Evolutionary conservation across 2,113 vertebrate genomes (phyloP).

Genomic region (Pseudorectes ferrugineus): DNA sequence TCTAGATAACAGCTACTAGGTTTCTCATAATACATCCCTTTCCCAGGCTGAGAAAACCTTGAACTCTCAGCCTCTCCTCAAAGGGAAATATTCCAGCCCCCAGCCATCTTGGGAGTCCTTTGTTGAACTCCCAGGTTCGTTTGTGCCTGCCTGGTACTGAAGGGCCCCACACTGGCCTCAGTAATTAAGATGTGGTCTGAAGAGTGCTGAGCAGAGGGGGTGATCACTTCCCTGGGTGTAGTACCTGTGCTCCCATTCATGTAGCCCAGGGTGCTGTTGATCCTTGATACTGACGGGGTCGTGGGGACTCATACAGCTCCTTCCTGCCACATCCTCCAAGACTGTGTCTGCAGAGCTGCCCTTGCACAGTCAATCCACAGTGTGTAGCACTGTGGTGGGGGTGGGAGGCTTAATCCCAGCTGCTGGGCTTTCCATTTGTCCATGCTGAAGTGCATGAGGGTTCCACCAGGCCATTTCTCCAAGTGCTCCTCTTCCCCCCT

Average conservation of each 20-base stretch:
- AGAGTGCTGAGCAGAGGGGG: background rate
- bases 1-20: background rate
- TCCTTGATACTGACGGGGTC: fast-evolving
- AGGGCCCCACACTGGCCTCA: background rate
- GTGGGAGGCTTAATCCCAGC: background rate
- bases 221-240: background rate
- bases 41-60: background rate
- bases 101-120: fast-evolving
- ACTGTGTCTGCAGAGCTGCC: background rate
- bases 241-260: fast-evolving
- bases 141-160: background rate
- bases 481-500: background rate
- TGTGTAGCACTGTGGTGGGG: background rate
- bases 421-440: background rate
- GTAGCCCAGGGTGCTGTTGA: background rate
- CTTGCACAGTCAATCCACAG: background rate
- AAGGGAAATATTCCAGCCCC: background rate
- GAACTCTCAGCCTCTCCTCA: background rate
- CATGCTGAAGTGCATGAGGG: background rate
- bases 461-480: background rate
- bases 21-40: background rate
- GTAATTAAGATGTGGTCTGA: background rate
- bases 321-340: background rate
- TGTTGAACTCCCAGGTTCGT: background rate
- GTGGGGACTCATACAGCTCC: background rate